phyloP scores from a whole-genome alignment of 2,113 vertebrate genomes.

The Casuarius casuarius region DNA sequence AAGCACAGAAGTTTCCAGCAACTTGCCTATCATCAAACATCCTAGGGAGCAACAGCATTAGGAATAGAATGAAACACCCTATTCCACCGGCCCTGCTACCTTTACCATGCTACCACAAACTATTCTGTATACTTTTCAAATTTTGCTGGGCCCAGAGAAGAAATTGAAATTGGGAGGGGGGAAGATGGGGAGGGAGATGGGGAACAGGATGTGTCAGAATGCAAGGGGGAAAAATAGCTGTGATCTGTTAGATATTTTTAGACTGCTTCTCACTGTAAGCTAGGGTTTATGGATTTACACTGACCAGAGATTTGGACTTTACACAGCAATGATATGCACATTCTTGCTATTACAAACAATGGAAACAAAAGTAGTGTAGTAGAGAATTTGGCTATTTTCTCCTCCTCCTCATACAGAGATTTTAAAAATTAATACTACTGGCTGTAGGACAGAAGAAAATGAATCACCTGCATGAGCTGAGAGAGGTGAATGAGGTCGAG shows the following conservation, averaged over 20 bases:
- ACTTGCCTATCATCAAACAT: not conserved
- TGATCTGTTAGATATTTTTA: not conserved
- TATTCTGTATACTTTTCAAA: not conserved
- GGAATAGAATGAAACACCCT: not conserved
- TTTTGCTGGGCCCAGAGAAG: not conserved
- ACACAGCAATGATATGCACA: not conserved
- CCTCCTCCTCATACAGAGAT: not conserved
- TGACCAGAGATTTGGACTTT: not conserved
- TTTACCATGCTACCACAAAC: not conserved
- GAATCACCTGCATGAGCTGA: slow-evolving; percentile 91
- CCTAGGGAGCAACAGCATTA: not conserved
- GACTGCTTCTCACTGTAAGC: not conserved
- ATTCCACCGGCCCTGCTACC: rapidly evolving
- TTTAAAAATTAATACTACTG: not conserved
- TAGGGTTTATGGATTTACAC: not conserved
- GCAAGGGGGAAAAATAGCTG: not conserved
- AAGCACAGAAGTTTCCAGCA: not conserved
- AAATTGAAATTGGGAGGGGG: not conserved
- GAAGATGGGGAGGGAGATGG: not conserved
- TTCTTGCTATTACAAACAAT: not conserved
- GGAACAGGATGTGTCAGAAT: not conserved
- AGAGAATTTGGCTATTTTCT: not conserved
- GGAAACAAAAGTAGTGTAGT: not conserved
- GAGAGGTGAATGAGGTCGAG: slow-evolving; percentile 93
- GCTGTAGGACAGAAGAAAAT: not conserved